These are phyloP conservation scores for Podarcis cretensis DNA, from an alignment of 2,113 vertebrate species.

Conservation along the genomic window DNA sequence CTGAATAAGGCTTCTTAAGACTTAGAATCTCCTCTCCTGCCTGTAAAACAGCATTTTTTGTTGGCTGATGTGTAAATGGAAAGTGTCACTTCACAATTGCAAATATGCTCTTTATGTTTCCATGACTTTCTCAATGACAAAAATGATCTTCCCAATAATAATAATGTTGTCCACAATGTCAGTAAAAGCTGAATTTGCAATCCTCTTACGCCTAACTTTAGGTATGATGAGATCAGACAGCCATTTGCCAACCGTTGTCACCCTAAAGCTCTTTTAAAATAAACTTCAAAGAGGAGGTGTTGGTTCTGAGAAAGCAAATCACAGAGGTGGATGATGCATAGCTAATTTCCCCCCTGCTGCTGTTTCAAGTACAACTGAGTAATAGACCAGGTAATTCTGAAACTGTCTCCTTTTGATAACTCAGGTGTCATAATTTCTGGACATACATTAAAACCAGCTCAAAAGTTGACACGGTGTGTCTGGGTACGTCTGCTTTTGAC, in stretches of 20 bases:
- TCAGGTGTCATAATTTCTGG: slow-evolving; percentile 46
- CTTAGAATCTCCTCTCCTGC: not conserved
- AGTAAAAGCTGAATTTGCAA: slow-evolving; percentile 37
- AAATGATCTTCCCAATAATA: slow-evolving; percentile 13
- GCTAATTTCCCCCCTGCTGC: slow-evolving; percentile 8
- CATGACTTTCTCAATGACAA: slow-evolving; percentile 16
- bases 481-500: slow-evolving; percentile 18
- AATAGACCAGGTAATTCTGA: slow-evolving; percentile 42
- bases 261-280: slow-evolving; percentile 45
- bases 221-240: slow-evolving; percentile 39
- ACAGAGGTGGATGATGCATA: slow-evolving; percentile 25
- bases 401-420: slow-evolving; percentile 10
- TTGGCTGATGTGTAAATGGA: not conserved
- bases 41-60: not conserved
- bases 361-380: slow-evolving; percentile 26
- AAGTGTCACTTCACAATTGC: not conserved
- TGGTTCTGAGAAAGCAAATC: not conserved
- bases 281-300: slow-evolving; percentile 52
- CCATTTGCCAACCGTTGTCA: slow-evolving; percentile 31
- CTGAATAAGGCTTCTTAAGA: not conserved
- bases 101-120: not conserved
- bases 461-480: slow-evolving; percentile 36
- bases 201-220: slow-evolving; percentile 53
- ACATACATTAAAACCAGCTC: slow-evolving; percentile 39
- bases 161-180: not conserved